These are phyloP conservation scores for Pegoplata infirma DNA, from an alignment of 2,888 invertebrate genomes.

Conservation along the genomic window DNA sequence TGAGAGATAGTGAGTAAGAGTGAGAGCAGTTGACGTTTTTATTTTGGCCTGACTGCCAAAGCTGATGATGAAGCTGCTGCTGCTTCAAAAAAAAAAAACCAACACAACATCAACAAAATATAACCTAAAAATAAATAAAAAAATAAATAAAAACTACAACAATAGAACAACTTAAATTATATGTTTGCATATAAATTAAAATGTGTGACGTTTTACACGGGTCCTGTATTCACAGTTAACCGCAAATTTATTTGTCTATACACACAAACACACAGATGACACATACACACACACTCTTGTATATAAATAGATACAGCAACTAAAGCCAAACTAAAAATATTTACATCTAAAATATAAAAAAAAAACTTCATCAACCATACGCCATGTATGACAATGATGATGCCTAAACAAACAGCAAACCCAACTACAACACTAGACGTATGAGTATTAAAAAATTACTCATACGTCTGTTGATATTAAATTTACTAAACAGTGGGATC, in stretches of 20 bases:
- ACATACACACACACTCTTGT: not conserved
- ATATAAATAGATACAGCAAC: not conserved
- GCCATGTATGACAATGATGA: slow-evolving; percentile 27
- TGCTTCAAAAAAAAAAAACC: too few species aligned
- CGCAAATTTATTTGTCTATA: slow-evolving; percentile 57
- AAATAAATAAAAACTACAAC: too few species aligned
- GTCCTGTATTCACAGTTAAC: slow-evolving; percentile 35
- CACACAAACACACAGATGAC: not conserved
- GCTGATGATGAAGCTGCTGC: not conserved
- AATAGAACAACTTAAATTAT: slow-evolving; percentile 36
- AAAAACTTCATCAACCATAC: not conserved
- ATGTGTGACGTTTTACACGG: slow-evolving; percentile 49
- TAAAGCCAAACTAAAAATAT: not conserved
- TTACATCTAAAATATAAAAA: not conserved
- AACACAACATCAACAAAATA: slow-evolving; percentile 20
- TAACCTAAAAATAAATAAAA: too few species aligned
- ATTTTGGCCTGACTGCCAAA: not conserved
- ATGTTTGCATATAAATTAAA: slow-evolving; percentile 48
- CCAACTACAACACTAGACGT: slow-evolving; percentile 17
- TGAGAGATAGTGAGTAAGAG: not conserved
- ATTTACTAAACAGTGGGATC: not conserved
- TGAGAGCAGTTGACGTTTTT: too few species aligned
- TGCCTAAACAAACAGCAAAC: slow-evolving; percentile 32
- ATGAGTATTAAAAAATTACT: slow-evolving; percentile 55
- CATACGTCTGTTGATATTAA: slow-evolving; percentile 40